Evolutionary conservation across 2,888 invertebrate species (phyloP).

Genomic region (Encarsia formosa): DNA sequence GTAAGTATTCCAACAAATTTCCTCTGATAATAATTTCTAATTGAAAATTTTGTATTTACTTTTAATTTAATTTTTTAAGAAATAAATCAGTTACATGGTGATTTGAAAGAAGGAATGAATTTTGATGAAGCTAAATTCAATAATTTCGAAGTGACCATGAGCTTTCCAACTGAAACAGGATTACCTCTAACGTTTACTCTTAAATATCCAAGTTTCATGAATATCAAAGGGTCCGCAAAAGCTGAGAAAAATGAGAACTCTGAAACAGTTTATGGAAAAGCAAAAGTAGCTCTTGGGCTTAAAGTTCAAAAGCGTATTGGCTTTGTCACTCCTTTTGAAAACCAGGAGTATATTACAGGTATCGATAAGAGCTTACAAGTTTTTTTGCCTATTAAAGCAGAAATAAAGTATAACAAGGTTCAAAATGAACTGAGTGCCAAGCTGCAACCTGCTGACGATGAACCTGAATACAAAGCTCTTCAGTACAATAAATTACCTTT

Average conservation of each 20-base stretch:
- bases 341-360: constrained; percentile 58
- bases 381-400: constrained; percentile 55
- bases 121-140: constrained; percentile 61
- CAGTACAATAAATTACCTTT: constrained; percentile 65
- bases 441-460: constrained; percentile 54
- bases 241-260: constrained; percentile 32
- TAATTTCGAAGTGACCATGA: constrained; percentile 59
- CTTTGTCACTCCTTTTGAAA: constrained; percentile 62
- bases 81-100: constrained; percentile 44
- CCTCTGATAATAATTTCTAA: neutral
- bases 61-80: constrained; percentile 1
- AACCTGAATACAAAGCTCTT: constrained; percentile 54
- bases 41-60: neutral
- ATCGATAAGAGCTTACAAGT: constrained; percentile 60
- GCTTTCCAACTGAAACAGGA: constrained; percentile 68
- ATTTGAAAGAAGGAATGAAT: constrained; percentile 54
- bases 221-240: constrained; percentile 35
- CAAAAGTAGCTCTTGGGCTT: constrained; percentile 52
- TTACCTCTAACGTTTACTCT: constrained; percentile 65
- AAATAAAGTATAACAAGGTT: constrained; percentile 53
- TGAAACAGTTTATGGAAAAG: constrained; percentile 9
- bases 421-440: constrained; percentile 52
- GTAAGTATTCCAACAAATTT: constrained; percentile 35
- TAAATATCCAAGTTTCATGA: constrained; percentile 56
- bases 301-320: constrained; percentile 62